phyloP scores from a whole-genome alignment of 2,797 vertebrate species.

The Meda fulgida region DNA sequence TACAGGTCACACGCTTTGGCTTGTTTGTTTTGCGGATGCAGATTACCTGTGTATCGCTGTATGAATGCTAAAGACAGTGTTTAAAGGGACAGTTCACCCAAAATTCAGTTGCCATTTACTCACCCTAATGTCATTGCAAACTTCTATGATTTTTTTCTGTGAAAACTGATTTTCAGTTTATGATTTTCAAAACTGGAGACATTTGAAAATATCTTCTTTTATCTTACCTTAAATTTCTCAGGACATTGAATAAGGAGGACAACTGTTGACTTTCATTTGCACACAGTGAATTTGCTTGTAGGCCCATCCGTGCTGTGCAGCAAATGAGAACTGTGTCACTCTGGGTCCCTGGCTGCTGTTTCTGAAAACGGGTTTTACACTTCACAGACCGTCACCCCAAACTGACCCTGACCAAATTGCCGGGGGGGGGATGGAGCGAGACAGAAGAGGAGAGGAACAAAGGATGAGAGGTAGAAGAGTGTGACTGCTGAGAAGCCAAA shows the following conservation, averaged over 20 bases:
- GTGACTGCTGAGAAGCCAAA: slow-evolving; percentile 44
- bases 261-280: slow-evolving; percentile 31
- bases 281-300: not conserved
- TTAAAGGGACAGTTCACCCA: not conserved
- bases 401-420: slow-evolving; percentile 48
- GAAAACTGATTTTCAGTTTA: too few relatives aligned
- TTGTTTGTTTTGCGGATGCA: slow-evolving; percentile 28
- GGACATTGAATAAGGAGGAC: not conserved
- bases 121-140: not conserved
- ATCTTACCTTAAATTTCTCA: not conserved
- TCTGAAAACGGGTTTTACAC: slow-evolving; percentile 52
- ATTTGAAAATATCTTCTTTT: not conserved
- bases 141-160: not conserved
- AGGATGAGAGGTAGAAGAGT: slow-evolving; percentile 37
- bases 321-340: slow-evolving; percentile 50
- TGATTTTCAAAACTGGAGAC: too few relatives aligned
- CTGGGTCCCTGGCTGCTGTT: slow-evolving; percentile 35
- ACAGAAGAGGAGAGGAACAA: slow-evolving; percentile 47
- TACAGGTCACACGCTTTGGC: not conserved
- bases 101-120: not conserved
- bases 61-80: slow-evolving; percentile 19
- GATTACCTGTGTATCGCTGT: not conserved
- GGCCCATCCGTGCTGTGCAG: slow-evolving; percentile 30
- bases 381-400: slow-evolving; percentile 50
- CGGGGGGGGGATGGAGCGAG: slow-evolving; percentile 24